Evolutionary conservation across 2,797 vertebrate species (phyloP), one percentile per base, ranked within the genome.

Genomic region (Lepidocolaptes lacrymiger): DNA sequence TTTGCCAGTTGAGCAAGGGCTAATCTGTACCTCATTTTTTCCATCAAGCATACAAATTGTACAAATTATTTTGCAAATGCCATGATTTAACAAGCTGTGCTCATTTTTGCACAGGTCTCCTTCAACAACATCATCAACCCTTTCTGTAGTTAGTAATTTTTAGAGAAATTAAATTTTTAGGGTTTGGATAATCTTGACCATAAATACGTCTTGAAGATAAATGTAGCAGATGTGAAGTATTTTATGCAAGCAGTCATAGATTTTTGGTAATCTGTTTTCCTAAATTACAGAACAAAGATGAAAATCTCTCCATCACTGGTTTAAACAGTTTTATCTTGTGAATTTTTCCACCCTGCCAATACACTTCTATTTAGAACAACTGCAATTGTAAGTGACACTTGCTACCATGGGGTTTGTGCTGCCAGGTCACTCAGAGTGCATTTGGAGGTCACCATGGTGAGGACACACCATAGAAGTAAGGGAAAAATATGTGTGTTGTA

Each of bases 341-440:
- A 46, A 8, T 69, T 85, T 54, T 85, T 62, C 55, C 75, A 23
- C 27, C 43, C 62, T 92, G 64, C 49, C 91, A 89, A 66, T 89
- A 37, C n/a, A 77, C 23, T 93, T 93, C 91, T 93, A 43, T 92
- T 83, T 78, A 81, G 44, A 69, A 85, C 32, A 88, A 39, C 36
- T 55, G 36, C 44, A 84, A 67, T 66, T 81, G 5, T 76, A 76
- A 69, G 67, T 91, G 76, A 86, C 10, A 6, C 54, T 80, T 89
- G 19, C 51, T 91, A 39, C 43, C 55, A 69, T 86, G 79, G 51
- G 32, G 46, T 87, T 91, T 69, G 32, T 76, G 30, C 73, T 89
- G 51, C 66, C 54, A 54, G 86, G 81, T 94, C 75, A 88, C 71
- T 83, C 37, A 36, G 67, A 87, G 67, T 79, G 67, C 62, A 62